Conservation (phyloP, 2,113 vertebrate genomes). For the Tragulus kanchil region DNA sequence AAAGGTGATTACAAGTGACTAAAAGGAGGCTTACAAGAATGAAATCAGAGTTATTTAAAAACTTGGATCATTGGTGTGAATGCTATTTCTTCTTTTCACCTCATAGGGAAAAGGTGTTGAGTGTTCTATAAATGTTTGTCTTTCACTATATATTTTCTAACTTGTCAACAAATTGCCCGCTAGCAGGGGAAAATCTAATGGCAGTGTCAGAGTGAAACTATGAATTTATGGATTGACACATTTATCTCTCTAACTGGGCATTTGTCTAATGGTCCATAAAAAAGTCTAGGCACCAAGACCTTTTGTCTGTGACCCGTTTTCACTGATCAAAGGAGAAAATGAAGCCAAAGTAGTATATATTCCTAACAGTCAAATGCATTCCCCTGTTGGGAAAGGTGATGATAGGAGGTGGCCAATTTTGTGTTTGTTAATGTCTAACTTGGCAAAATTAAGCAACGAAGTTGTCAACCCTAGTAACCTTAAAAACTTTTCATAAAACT, state of each 20-base stretch:
- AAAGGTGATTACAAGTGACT: conserved; percentile 55
- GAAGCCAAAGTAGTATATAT: neutral
- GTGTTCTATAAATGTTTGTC: conserved; percentile 65
- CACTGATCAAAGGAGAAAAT: neutral
- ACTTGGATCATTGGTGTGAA: conserved; percentile 38
- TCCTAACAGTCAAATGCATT: neutral
- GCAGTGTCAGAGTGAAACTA: neutral
- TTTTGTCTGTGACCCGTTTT: neutral
- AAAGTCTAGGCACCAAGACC: neutral
- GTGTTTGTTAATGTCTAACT: neutral
- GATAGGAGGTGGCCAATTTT: too few species aligned
- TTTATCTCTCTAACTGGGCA: neutral
- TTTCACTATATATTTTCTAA: conserved; percentile 27
- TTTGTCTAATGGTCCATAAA: neutral
- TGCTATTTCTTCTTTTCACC: conserved; percentile 61
- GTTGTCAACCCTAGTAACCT: neutral
- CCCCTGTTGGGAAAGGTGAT: neutral
- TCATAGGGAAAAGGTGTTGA: conserved; percentile 58
- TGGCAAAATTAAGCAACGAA: neutral
- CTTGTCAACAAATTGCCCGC: conserved; percentile 21
- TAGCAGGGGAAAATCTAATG: neutral
- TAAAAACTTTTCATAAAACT: neutral
- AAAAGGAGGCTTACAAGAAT: neutral
- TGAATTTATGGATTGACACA: neutral
- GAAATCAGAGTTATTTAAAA: conserved; percentile 72